A percentile compares a stretch with the other conserved stretches of the same genome.
Conservation (phyloP, 2,797 vertebrate species). For the Sylvilagus floridanus region DNA sequence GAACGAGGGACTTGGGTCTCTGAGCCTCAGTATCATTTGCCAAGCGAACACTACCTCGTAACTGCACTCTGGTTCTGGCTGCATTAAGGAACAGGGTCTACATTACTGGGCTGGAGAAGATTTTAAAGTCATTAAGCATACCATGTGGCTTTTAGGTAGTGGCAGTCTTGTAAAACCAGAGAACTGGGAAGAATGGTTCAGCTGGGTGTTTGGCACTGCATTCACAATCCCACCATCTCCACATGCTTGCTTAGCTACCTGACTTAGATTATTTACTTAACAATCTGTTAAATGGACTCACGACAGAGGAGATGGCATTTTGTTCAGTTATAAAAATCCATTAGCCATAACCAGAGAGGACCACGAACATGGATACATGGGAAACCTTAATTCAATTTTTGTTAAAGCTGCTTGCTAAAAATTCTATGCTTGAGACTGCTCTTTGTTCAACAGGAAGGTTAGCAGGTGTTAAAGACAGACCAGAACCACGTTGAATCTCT, state of each 20-base stretch:
- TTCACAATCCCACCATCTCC: neutral
- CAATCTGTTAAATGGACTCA: neutral
- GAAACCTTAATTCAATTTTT: slow-evolving; percentile 14
- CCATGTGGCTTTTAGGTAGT: neutral
- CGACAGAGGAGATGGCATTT: neutral
- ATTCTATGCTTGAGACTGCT: neutral
- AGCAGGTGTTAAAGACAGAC: neutral
- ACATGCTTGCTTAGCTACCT: neutral
- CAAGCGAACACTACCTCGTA: neutral
- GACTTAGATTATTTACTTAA: neutral
- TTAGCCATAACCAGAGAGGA: neutral
- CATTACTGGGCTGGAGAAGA: neutral
- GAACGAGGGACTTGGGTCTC: neutral
- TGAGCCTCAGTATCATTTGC: neutral
- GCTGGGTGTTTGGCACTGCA: neutral
- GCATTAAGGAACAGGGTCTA: neutral
- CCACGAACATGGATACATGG: neutral
- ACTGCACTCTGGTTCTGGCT: neutral
- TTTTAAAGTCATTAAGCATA: neutral
- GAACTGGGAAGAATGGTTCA: neutral
- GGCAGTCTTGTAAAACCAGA: neutral
- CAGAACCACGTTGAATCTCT: neutral
- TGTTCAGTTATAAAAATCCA: neutral
- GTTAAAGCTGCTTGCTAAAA: neutral
- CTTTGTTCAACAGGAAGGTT: neutral